A percentile compares a stretch with the other conserved stretches of the same genome.
Evolutionary conservation across 2,888 invertebrate genomes (phyloP).

Genomic region (Pseudococcus longispinus): DNA sequence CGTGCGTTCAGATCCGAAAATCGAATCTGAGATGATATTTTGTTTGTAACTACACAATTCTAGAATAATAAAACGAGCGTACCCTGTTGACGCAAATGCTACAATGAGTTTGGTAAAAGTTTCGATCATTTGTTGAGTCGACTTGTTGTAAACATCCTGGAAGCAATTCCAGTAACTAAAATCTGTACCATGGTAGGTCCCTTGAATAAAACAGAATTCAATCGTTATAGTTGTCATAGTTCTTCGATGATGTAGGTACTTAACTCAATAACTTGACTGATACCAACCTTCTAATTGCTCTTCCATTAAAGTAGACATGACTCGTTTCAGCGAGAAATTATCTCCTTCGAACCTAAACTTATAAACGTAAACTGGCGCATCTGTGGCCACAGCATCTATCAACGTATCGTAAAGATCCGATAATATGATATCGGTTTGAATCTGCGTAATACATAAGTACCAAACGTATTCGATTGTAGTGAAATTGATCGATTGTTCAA

Average conservation of each 20-base stretch:
- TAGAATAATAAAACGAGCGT: background rate
- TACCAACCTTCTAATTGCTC: background rate
- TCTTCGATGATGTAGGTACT: too few species aligned
- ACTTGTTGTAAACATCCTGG: background rate
- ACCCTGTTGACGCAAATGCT: slow-evolving; percentile 33
- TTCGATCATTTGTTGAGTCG: background rate
- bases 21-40: too few species aligned
- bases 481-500: too few species aligned
- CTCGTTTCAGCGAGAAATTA: background rate
- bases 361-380: background rate
- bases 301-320: background rate
- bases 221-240: background rate
- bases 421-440: background rate
- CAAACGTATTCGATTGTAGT: background rate
- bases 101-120: background rate
- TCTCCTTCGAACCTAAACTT: background rate
- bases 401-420: background rate
- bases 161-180: background rate
- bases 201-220: background rate
- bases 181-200: background rate
- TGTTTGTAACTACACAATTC: too few species aligned
- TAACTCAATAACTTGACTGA: background rate
- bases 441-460: background rate
- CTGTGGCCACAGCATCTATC: background rate
- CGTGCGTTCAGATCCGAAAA: too few species aligned